phyloP scores from a whole-genome alignment of 2,113 vertebrate genomes.

The Rhombomys opimus region DNA sequence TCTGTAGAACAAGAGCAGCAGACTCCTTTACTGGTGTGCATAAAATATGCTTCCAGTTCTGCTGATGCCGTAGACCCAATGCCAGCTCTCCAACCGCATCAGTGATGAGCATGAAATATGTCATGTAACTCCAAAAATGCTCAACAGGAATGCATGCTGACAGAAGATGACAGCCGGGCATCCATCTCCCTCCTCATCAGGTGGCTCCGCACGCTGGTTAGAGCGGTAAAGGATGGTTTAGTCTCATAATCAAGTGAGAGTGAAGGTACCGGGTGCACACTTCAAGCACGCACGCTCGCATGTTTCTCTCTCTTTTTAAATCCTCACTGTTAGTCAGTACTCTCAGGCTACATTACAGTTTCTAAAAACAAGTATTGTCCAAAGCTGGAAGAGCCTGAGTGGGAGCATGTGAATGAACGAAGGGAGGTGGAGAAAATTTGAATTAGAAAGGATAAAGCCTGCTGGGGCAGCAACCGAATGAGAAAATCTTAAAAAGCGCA shows the following conservation, averaged over 20 bases:
- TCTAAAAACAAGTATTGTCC: neutral
- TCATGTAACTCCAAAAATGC: neutral
- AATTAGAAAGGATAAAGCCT: neutral
- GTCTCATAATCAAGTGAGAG: too few species aligned
- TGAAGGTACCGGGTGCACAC: neutral
- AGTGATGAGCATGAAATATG: neutral
- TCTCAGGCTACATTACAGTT: neutral
- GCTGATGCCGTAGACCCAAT: slow-evolving; percentile 90
- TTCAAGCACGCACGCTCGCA: neutral
- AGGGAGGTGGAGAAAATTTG: neutral
- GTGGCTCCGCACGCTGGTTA: too few species aligned
- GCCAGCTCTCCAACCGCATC: neutral
- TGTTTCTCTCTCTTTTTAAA: neutral
- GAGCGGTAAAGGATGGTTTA: neutral
- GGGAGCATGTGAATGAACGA: neutral
- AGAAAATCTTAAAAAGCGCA: neutral
- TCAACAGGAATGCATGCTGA: too few species aligned
- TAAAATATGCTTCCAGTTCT: slow-evolving; percentile 95
- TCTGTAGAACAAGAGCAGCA: slow-evolving; percentile 94
- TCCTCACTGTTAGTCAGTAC: neutral
- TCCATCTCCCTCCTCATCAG: too few species aligned
- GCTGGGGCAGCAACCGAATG: neutral
- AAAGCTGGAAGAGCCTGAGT: neutral
- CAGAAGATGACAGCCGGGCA: neutral
- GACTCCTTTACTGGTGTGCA: slow-evolving; percentile 98